phyloP scores from a whole-genome alignment of 2,113 vertebrate species.

The Nematolebias whitei region DNA sequence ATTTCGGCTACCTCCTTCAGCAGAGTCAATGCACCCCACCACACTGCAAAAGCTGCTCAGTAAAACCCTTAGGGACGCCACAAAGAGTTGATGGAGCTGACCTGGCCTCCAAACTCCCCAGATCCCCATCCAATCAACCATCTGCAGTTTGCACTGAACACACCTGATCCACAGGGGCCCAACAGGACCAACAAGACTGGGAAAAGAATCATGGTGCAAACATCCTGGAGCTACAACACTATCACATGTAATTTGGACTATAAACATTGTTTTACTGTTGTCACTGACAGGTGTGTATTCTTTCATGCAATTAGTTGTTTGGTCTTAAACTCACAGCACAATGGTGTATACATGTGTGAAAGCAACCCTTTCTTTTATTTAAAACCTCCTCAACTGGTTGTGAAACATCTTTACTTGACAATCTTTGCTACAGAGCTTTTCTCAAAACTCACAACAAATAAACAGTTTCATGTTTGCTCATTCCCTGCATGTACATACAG shows the following conservation, averaged over 20 bases:
- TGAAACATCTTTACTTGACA: too few relatives aligned
- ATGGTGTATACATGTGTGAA: background rate
- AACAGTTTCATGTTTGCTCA: background rate
- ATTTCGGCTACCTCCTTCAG: background rate
- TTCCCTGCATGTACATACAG: background rate
- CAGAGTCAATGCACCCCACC: background rate
- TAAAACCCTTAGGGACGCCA: background rate
- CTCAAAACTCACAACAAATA: too few relatives aligned
- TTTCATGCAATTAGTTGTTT: background rate
- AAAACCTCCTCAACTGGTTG: background rate
- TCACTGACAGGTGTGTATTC: background rate
- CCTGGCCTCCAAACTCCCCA: constrained; percentile 4
- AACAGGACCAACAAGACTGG: background rate
- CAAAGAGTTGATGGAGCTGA: background rate
- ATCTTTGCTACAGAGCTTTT: background rate
- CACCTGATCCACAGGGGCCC: background rate
- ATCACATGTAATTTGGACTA: background rate
- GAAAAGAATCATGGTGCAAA: background rate
- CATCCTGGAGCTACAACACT: background rate
- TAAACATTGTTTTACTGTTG: background rate
- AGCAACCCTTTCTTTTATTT: background rate
- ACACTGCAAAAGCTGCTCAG: background rate
- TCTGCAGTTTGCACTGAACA: background rate
- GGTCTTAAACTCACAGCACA: background rate
- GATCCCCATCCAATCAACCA: constrained; percentile 3